Evolutionary conservation across 2,113 vertebrate genomes (phyloP).

Genomic region (Mionectes macconnelli): DNA sequence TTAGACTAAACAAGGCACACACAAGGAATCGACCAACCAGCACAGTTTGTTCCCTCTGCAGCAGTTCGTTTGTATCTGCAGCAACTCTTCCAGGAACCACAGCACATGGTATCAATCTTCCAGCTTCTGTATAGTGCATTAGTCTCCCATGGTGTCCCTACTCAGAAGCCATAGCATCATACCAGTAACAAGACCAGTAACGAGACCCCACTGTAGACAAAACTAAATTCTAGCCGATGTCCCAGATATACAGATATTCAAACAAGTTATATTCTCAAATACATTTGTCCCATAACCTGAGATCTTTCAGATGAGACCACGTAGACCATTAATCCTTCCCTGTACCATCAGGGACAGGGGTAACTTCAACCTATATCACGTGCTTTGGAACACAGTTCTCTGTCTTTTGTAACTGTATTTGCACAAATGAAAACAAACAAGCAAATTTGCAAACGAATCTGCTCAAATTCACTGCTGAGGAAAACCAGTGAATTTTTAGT

Average conservation of each 20-base stretch:
- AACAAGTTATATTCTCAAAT: not conserved
- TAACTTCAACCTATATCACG: not conserved
- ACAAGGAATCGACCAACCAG: not conserved
- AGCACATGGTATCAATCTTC: not conserved
- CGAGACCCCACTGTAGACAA: not conserved
- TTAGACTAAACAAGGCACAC: not conserved
- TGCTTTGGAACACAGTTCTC: not conserved
- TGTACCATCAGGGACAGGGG: not conserved
- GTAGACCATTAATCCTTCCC: not conserved
- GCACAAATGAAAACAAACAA: not conserved
- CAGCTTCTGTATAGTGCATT: not conserved
- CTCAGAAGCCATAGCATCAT: not conserved
- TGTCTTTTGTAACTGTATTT: not conserved
- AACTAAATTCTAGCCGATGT: not conserved
- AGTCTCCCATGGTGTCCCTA: not conserved
- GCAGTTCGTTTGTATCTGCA: not conserved
- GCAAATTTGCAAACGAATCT: no score
- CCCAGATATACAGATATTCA: not conserved
- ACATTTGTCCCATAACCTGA: not conserved
- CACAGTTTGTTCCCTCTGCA: not conserved
- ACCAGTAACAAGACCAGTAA: not conserved
- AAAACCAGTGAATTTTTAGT: not conserved
- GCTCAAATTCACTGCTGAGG: not conserved
- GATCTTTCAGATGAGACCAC: not conserved
- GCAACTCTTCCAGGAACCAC: not conserved